Evolutionary conservation across 2,797 vertebrate genomes (phyloP), one percentile per base, ranked within the genome.

Genomic region (Urocyon cinereoargenteus): DNA sequence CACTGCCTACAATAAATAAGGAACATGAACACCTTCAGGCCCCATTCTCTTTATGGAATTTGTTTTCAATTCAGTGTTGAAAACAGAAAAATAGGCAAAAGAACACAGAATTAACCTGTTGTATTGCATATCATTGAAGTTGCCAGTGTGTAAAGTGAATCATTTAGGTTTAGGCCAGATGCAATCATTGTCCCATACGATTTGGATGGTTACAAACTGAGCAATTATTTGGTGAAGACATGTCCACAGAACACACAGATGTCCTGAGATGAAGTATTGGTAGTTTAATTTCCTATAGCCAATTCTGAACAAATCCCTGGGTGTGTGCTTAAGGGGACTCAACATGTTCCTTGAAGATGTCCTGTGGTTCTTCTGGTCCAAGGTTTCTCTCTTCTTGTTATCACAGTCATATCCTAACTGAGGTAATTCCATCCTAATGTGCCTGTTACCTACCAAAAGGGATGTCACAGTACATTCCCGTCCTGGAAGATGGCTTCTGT

Each of bases 391-490:
- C 4, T 88, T 45, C 45, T 19, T 55, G 6, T 75, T 51, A 53
- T 59, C 34, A 57, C 10, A 49, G 78, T 45, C 92, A 24, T 61
- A 31, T 22, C 66, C 57, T 57, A 62, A 19, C 4, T 1, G 49
- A 95, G 83, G 2, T 51, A 40, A 66, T 64, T 14, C 59, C 24
- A 18, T 85, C 34, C 22, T 78, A 34, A 70, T 16, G 62, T 79
- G 24, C 34, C 84, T 90, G 68, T 70, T 93, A 93, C 55, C 77
- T 70, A 72, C 81, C 68, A 79, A 86, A 87, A 90, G 78, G 75
- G 40, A 57, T 93, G 84, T 93, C 86, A 78, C 81, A 64, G 94
- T 40, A 64, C 87, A 51, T 94, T 94, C n/a, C 34, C 36, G 31
- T 26, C 6, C 3, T 57, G 55, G 55, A 55, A 73, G 36, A 87